Base-by-base conservation (phyloP, 2,888 invertebrate genomes). In the Ophioninae sp. region DNA sequence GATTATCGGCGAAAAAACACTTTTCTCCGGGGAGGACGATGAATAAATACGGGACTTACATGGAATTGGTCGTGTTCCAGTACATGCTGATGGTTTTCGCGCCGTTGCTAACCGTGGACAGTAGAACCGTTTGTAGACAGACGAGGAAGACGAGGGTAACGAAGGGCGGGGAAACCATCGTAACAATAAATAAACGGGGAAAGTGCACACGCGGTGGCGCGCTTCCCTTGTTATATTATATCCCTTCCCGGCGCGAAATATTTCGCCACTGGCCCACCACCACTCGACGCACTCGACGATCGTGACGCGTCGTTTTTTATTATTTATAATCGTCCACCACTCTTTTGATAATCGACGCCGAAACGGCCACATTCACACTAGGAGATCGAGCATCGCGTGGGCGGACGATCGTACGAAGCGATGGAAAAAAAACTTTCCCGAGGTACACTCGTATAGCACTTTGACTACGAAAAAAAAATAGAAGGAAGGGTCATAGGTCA, bases 61-160 rank as follows among this genome's bases (percentile, higher is more conserved):
- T 97, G 93, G 97, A 97, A 93, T 97, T 97, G 87, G 97, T 96
- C 88, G 97, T 97, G 94, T 97, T 97, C 97, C 97, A 97, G 92
- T 97, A 97, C 94, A 97, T 97, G 94, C 96, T 96, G 94, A 97
- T 97, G 79, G 96, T 96, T 93, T 97, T 97, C 85, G 96, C 96
- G 94, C 96, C 96, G 93, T 96, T 96, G 91, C 95, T 95, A 94
- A 95, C 95, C 64, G 94, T 95, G 91, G 95, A 95, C 87, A 95
- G 94, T 89, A 95, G 93, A 90, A 95, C 94, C 93, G 95, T 95
- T 93, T 95, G 93, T 75, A 95, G 93, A 88, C 95, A 94, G 87
- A 95, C 92, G 89, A 92, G 89, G 88, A 95, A 92, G 90, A 93
- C 91, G 88, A 92, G 90, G 89, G 92, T 92, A 85, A 92, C 91